Conservation (phyloP, 2,888 invertebrate species). For the Lacanobia wlatinum region DNA sequence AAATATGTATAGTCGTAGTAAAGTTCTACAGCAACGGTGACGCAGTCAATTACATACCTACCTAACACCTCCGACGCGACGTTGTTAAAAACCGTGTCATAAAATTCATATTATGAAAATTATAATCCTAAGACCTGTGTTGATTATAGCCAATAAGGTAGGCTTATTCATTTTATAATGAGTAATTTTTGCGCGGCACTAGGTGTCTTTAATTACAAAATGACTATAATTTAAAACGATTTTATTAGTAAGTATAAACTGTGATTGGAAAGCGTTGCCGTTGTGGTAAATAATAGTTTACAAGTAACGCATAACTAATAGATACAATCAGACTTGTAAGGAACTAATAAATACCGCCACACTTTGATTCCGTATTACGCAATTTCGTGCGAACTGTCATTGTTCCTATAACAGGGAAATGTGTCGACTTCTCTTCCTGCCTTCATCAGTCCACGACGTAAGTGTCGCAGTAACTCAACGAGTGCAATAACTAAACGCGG, state of each 20-base stretch:
- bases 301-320: neutral
- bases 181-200: constrained; percentile 6
- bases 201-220: neutral
- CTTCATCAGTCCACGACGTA: constrained; percentile 40
- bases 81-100: constrained; percentile 4
- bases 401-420: constrained; percentile 50
- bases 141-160: constrained; percentile 2
- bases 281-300: neutral
- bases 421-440: constrained; percentile 49
- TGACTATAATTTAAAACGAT: neutral
- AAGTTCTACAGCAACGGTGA: neutral
- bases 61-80: neutral
- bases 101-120: constrained; percentile 4
- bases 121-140: constrained; percentile 2
- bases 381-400: constrained; percentile 36
- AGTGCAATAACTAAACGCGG: constrained; percentile 33
- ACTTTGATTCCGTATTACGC: constrained; percentile 36
- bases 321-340: constrained; percentile 12
- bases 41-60: neutral
- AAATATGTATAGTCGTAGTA: neutral
- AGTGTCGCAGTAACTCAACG: constrained; percentile 36
- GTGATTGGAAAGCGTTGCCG: neutral
- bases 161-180: constrained; percentile 16
- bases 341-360: constrained; percentile 47
- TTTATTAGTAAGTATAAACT: neutral